Base-by-base conservation (phyloP, 2,888 invertebrate species). In the Hoplodrina ambigua region DNA sequence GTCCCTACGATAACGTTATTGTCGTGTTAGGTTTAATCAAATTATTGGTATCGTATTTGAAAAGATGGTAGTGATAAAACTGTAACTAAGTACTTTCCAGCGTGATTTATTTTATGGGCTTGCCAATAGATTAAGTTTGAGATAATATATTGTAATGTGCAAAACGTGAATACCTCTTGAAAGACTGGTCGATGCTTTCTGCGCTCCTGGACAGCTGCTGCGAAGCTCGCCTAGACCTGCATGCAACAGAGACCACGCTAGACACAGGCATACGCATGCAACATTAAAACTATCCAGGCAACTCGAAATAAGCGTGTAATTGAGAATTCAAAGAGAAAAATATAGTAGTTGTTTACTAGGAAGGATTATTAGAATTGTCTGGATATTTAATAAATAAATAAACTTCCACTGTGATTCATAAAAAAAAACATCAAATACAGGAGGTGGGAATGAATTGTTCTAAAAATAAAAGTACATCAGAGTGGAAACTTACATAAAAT, bases 161-260 rank as follows among this genome's bases (percentile, higher is more conserved):
- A 68, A 77, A 80, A 77, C 55, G 62, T 70, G 68, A 73, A 96
- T 96, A 97, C 97, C 97, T 96, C 87, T 96, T 96, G 88, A 96
- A 94, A 25, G 94, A 88, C 82, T 96, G 96, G 88, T 96, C 96
- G 93, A 97, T 96, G 94, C 96, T 97, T 93, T 97, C 97, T 87
- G 96, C 96, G 91, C 97, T 97, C 92, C 97, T 94, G 90, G 97
- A 97, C 92, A 97, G 96, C 95, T 98, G 98, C 96, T 98, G 98
- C 88, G 98, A 98, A 91, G 98, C 97, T 93, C 98, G 97, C 93
- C 98, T 97, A 96, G 98, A 98, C 97, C 98, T 98, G 97, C 92
- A 96, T 96, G 96, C 96, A 96, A 96, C 93, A 96, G 92, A 96
- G 89, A 94, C 93, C 92, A 92, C 90, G 90, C 90, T 95, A 96